These are phyloP conservation scores for Antheraea mylitta DNA, from an alignment of 1,140 invertebrate species.

Conservation along the genomic window DNA sequence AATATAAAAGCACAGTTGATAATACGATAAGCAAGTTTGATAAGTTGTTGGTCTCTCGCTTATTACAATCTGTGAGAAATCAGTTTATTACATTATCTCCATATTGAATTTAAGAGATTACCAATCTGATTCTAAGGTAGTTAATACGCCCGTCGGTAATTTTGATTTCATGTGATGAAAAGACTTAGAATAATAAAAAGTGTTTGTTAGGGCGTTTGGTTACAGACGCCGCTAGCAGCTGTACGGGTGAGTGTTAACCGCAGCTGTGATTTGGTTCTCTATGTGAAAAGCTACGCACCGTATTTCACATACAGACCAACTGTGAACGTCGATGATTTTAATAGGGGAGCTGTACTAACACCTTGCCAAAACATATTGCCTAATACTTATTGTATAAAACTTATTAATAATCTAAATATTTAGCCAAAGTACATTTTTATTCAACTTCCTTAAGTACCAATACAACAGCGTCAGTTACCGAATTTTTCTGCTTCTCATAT, in stretches of 20 bases:
- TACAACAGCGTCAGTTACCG: too few relatives aligned
- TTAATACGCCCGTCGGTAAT: background rate
- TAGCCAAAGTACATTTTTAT: too few relatives aligned
- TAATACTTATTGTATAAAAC: too few relatives aligned
- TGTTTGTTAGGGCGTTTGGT: slow-evolving; percentile 74
- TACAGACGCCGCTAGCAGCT: slow-evolving; percentile 50
- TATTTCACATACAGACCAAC: slow-evolving; percentile 56
- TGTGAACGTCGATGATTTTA: slow-evolving; percentile 30
- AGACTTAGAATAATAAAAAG: slow-evolving; percentile 52
- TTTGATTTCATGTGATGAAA: background rate
- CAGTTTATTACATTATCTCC: background rate
- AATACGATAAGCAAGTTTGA: too few relatives aligned
- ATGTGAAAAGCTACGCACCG: slow-evolving; percentile 60
- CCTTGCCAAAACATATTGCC: slow-evolving; percentile 31
- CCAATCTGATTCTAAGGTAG: background rate
- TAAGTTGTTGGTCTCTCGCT: too few relatives aligned
- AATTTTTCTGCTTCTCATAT: too few relatives aligned
- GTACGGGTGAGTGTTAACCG: slow-evolving; percentile 35
- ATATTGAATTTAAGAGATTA: background rate
- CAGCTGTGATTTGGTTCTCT: slow-evolving; percentile 47
- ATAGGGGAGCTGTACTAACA: slow-evolving; percentile 38
- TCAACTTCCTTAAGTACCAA: too few relatives aligned
- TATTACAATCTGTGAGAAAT: background rate
- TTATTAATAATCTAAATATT: too few relatives aligned
- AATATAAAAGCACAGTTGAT: too few relatives aligned